Evolutionary conservation across 1,140 invertebrate species (phyloP).

Genomic region (Vanessa tameamea): DNA sequence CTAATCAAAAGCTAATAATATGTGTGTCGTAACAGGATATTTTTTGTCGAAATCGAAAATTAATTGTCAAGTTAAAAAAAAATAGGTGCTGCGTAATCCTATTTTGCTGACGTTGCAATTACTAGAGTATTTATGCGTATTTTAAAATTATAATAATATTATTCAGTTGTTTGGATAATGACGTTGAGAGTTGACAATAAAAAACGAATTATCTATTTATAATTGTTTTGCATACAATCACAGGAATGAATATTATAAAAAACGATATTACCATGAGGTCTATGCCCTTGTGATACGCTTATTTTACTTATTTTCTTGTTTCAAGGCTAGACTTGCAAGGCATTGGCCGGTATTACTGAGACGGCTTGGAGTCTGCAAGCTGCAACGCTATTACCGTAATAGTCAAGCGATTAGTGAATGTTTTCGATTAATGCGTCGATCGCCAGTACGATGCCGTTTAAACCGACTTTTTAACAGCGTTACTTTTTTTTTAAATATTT

Average conservation of each 20-base stretch:
- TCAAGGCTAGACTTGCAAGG: conserved; percentile 34
- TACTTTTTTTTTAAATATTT: no score
- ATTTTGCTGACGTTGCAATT: no score
- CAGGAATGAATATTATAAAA: conserved; percentile 5
- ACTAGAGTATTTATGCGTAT: no score
- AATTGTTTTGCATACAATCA: conserved; percentile 20
- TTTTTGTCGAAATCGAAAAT: no score
- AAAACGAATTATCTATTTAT: conserved; percentile 3
- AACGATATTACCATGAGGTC: conserved; percentile 25
- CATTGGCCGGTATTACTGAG: conserved; percentile 31
- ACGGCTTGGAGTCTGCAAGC: conserved; percentile 47
- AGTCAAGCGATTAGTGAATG: conserved; percentile 51
- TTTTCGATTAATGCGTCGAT: conserved; percentile 47
- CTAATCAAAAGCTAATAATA: no score
- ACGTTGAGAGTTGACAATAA: background rate
- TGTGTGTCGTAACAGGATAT: no score
- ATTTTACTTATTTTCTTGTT: conserved; percentile 34
- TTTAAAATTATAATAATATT: no score
- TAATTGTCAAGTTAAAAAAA: no score
- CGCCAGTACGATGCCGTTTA: conserved; percentile 25
- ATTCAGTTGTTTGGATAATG: background rate
- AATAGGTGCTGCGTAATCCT: no score
- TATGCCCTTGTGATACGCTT: conserved; percentile 24
- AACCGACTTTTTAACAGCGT: background rate
- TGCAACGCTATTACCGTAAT: conserved; percentile 49